Evolutionary conservation across 2,113 vertebrate species (phyloP), one percentile per base, ranked within the genome.

Genomic region (Zingel zingel): DNA sequence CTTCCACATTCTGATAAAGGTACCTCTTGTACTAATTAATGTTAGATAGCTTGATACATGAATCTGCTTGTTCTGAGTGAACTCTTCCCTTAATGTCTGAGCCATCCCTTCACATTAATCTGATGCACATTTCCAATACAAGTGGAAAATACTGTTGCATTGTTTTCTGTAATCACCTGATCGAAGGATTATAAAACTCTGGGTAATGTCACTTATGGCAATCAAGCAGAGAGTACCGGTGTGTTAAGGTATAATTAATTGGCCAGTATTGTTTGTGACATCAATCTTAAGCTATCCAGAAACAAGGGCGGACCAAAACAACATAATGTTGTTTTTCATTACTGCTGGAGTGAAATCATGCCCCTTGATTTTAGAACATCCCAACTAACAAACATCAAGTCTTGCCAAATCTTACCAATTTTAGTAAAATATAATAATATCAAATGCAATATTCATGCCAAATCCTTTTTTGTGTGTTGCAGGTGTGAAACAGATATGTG

Each of bases 381-480:
- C 59, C 83, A 82, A 93, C 94, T 95, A 95, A 95, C 94, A 95
- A 94, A 93, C 95, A 94, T 93, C 88, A 95, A 95, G 84, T 93
- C 80, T 81, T 93, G 94, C 93, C 95, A 96, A 94, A 90, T 92
- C 70, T 89, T 95, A 90, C 88, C 91, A 91, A 92, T 90, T 89
- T 93, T 70, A 85, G 84, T 93, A 92, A 88, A 33, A 53, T 54
- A 36, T 16, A 70, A 54, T 87, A 91, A 91, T 93, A 90, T 94
- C 91, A 62, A 94, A 50, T 43, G 39, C 39, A 69, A 91, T 86
- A 89, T 93, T 93, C 92, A 90, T 89, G 91, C 7, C 56, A 50
- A 67, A 82, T 89, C 72, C 7, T 86, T 92, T 93, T 92, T 21
- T 85, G 82, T 78, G 86, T 86, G 82, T 85, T 94, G 93, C 95